phyloP scores from a whole-genome alignment of 2,797 vertebrate genomes.

The Eulemur rubriventer region DNA sequence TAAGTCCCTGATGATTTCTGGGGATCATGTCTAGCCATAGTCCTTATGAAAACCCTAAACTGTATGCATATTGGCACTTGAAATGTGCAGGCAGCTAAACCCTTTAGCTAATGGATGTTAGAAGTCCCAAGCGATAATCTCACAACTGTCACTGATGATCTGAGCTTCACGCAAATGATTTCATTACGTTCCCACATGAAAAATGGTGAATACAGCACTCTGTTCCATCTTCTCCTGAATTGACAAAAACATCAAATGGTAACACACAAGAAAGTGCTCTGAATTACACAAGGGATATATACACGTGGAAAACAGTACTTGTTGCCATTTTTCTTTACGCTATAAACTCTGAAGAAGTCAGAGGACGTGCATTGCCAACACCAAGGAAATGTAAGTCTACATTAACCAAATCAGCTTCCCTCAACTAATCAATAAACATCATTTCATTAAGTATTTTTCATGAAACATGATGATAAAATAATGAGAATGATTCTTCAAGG shows the following conservation, averaged over 20 bases:
- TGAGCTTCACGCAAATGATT: neutral
- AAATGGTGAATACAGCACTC: neutral
- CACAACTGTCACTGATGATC: neutral
- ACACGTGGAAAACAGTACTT: neutral
- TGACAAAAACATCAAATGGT: neutral
- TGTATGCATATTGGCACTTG: neutral
- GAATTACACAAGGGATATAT: neutral
- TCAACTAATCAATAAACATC: neutral
- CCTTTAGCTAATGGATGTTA: neutral
- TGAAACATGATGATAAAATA: neutral
- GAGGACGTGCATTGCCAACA: neutral
- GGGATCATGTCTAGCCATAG: neutral
- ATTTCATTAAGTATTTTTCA: neutral
- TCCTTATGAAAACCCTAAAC: neutral
- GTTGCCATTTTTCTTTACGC: neutral
- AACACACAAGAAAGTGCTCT: neutral
- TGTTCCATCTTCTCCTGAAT: neutral
- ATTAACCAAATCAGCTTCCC: neutral
- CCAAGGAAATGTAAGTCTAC: neutral
- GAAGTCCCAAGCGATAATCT: neutral
- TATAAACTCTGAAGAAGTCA: neutral
- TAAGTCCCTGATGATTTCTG: neutral
- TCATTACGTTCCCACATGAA: neutral
- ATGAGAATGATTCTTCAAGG: neutral
- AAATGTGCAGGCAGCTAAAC: neutral